A percentile compares a stretch with the other conserved stretches of the same genome.
phyloP scores from a whole-genome alignment of 2,113 vertebrate genomes.

The Syngnathus typhle region DNA sequence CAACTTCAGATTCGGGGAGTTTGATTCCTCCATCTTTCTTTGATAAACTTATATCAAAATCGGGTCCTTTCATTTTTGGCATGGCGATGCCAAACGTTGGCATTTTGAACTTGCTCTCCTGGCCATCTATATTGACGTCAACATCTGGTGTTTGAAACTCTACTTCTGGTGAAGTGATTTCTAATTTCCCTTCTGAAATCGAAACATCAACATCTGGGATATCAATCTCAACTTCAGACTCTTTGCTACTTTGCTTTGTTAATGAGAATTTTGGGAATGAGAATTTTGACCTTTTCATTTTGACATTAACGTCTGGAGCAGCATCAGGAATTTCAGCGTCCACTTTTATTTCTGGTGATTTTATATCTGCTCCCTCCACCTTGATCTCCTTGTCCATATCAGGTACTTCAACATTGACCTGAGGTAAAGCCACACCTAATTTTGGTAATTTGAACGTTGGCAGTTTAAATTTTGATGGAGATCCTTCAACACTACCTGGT shows the following conservation, averaged over 20 bases:
- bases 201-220: slow-evolving; percentile 15
- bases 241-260: slow-evolving; percentile 10
- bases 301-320: not conserved
- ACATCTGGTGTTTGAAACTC: slow-evolving; percentile 21
- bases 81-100: slow-evolving; percentile 2
- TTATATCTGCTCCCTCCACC: not conserved
- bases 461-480: slow-evolving; percentile 6
- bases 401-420: not conserved
- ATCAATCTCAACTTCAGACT: not conserved
- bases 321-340: not conserved
- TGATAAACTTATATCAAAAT: slow-evolving; percentile 10
- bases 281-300: not conserved
- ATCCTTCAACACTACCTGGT: slow-evolving; percentile 8
- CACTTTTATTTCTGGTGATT: slow-evolving; percentile 30
- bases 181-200: not conserved
- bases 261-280: slow-evolving; percentile 2
- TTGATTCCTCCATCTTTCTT: slow-evolving; percentile 17
- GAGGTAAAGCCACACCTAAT: slow-evolving; percentile 17
- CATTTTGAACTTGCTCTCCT: slow-evolving; percentile 18
- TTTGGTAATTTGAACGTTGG: slow-evolving; percentile 22
- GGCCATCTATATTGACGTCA: slow-evolving; percentile 17
- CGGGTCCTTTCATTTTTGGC: slow-evolving; percentile 6
- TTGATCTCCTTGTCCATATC: not conserved
- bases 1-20: slow-evolving; percentile 2
- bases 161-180: not conserved